phyloP scores from a whole-genome alignment of 2,113 vertebrate genomes.

The Emydocephalus ijimae region DNA sequence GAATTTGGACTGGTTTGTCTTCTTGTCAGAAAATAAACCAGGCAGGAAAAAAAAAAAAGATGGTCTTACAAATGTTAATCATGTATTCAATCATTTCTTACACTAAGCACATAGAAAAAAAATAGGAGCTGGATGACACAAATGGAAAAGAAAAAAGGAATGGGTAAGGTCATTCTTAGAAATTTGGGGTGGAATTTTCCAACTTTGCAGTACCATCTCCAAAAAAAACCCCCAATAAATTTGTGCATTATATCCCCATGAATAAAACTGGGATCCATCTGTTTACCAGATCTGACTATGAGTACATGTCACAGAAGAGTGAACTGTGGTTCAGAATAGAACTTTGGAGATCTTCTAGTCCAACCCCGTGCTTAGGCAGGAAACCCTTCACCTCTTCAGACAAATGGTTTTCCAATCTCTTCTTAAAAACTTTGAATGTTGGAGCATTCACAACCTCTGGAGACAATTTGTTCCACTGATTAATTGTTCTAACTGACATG shows the following conservation, averaged over 20 bases:
- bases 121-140: slow-evolving; percentile 31
- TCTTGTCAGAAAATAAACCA: slow-evolving; percentile 63
- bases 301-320: not conserved
- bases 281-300: not conserved
- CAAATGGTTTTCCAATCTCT: no score
- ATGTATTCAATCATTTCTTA: slow-evolving; percentile 52
- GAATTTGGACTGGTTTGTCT: slow-evolving; percentile 62
- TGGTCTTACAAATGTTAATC: slow-evolving; percentile 66
- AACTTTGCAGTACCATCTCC: not conserved
- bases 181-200: not conserved
- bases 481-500: no score
- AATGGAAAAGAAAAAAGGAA: slow-evolving; percentile 4
- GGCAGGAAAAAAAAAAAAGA: slow-evolving; percentile 43
- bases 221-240: not conserved
- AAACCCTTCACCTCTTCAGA: no score
- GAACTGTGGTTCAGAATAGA: no score
- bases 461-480: no score
- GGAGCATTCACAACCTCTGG: no score
- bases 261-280: not conserved
- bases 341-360: no score
- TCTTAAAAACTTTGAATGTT: no score
- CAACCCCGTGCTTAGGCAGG: no score
- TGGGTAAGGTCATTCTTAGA: not conserved
- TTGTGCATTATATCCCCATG: not conserved
- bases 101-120: slow-evolving; percentile 47